Percentiles rank a stretch among this genome's conserved stretches.
phyloP scores from a whole-genome alignment of 2,797 vertebrate species.

The Dermochelys coriacea region DNA sequence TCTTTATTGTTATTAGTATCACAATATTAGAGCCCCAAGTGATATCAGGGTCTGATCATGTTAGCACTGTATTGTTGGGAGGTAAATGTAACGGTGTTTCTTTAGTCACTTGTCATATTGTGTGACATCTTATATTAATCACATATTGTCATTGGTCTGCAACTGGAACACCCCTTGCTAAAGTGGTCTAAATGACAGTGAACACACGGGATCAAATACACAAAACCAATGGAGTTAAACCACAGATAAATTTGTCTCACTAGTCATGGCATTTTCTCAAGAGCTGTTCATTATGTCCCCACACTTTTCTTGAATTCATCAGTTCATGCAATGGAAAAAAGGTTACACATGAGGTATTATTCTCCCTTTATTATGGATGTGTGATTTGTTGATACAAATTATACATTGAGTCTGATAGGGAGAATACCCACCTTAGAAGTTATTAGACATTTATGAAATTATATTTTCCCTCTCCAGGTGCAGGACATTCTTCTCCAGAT shows the following conservation, averaged over 20 bases:
- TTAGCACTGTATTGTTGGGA: not conserved
- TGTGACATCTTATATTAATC: not conserved
- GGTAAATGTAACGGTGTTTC: not conserved
- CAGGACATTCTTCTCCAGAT: constrained; percentile 85
- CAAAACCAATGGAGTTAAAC: not conserved
- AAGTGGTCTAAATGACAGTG: not conserved
- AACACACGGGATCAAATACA: not conserved
- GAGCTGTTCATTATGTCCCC: not conserved
- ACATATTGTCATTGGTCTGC: not conserved
- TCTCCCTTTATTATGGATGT: not conserved
- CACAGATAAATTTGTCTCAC: not conserved
- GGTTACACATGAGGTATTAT: not conserved
- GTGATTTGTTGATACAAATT: not conserved
- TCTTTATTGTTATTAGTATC: not conserved
- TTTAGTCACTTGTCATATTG: not conserved
- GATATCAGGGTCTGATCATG: not conserved
- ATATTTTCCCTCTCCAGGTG: constrained; percentile 78
- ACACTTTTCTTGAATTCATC: not conserved
- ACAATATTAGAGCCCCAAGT: not conserved
- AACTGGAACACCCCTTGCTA: not conserved
- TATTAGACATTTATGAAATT: not conserved
- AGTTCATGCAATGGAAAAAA: not conserved
- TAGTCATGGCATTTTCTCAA: not conserved
- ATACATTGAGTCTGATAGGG: not conserved
- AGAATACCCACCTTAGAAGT: not conserved